Percentiles rank a stretch among this genome's conserved stretches.
Conservation (phyloP, 2,888 invertebrate genomes). For the Acronicta psi region DNA sequence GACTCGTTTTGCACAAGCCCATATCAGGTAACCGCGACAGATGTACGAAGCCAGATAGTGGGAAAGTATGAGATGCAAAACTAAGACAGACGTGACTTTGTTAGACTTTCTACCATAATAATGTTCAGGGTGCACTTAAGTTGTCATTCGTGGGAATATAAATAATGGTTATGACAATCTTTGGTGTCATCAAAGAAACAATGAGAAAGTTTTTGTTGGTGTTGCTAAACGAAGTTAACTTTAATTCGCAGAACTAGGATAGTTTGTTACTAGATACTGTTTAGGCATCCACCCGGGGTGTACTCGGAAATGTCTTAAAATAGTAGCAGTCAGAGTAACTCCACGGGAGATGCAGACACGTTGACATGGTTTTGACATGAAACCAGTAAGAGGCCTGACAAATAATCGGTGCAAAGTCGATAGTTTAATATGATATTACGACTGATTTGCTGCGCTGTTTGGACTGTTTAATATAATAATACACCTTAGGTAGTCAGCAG, state of each 20-base stretch:
- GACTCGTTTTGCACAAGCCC: slow-evolving; percentile 74
- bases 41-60: slow-evolving; percentile 80
- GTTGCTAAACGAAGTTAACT: background rate
- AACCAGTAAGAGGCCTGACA: slow-evolving; percentile 26
- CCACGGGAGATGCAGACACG: slow-evolving; percentile 31
- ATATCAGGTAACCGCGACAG: slow-evolving; percentile 83
- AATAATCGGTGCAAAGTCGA: slow-evolving; percentile 15
- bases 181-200: slow-evolving; percentile 71
- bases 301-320: slow-evolving; percentile 36
- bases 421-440: background rate
- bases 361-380: slow-evolving; percentile 28
- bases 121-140: slow-evolving; percentile 76
- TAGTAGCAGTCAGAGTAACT: slow-evolving; percentile 15
- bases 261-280: slow-evolving; percentile 3
- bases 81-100: slow-evolving; percentile 85
- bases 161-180: slow-evolving; percentile 76
- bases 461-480: background rate
- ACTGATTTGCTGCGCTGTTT: background rate
- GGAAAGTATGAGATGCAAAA: slow-evolving; percentile 82
- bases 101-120: slow-evolving; percentile 83
- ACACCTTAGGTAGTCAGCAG: no score
- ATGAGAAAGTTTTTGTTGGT: slow-evolving; percentile 66
- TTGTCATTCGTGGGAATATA: slow-evolving; percentile 86
- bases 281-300: slow-evolving; percentile 25
- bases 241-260: slow-evolving; percentile 9